A percentile compares a stretch with the other conserved stretches of the same genome.
These are phyloP conservation scores for Paguma larvata DNA, from an alignment of 2,797 vertebrate genomes.

Conservation along the genomic window DNA sequence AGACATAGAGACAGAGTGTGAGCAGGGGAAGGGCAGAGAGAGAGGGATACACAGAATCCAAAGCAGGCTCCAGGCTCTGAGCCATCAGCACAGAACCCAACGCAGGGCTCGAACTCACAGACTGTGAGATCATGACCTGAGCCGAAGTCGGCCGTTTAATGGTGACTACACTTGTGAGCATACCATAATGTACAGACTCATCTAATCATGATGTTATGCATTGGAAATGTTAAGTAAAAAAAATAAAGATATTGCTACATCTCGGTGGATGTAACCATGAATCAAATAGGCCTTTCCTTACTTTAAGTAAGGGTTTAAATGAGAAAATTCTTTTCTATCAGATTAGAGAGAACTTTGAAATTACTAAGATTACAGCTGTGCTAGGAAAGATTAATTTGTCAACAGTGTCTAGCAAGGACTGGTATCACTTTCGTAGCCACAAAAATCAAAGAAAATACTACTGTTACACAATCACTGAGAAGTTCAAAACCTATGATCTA, in stretches of 20 bases:
- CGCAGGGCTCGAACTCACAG: too few species aligned
- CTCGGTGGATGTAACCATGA: neutral
- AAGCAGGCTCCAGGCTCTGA: too few species aligned
- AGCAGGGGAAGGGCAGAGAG: too few species aligned
- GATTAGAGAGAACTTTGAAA: neutral
- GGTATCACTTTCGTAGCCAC: neutral
- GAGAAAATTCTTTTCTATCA: slow-evolving; percentile 8
- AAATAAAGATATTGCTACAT: neutral
- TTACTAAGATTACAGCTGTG: neutral
- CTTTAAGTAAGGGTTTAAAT: slow-evolving; percentile 29
- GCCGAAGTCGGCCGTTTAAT: too few species aligned
- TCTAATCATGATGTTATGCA: neutral
- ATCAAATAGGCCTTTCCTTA: neutral
- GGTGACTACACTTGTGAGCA: neutral
- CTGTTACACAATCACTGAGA: neutral
- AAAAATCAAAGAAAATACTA: slow-evolving; percentile 44
- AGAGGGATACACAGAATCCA: too few species aligned
- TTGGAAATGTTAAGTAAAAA: neutral
- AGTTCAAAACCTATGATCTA: slow-evolving; percentile 17
- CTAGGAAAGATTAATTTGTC: neutral
- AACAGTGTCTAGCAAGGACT: neutral
- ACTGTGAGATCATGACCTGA: too few species aligned
- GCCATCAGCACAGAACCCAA: too few species aligned
- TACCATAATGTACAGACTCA: neutral
- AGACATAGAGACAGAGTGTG: too few species aligned